phyloP scores from a whole-genome alignment of 2,113 vertebrate species.

The Actenoides hombroni region DNA sequence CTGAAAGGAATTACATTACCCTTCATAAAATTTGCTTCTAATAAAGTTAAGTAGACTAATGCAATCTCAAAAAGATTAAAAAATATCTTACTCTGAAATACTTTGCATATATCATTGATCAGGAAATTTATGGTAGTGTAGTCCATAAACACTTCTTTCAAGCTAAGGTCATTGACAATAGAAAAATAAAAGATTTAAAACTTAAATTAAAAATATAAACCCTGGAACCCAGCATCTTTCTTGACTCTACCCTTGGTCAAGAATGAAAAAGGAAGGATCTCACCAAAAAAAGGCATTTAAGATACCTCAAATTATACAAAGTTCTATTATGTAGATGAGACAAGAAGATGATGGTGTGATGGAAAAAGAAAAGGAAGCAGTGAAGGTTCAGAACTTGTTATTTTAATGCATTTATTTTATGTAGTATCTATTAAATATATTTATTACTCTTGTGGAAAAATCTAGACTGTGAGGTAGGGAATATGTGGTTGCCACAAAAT shows the following conservation, averaged over 20 bases:
- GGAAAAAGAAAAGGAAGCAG: neutral
- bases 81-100: slow-evolving; percentile 5
- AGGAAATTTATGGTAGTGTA: slow-evolving; percentile 20
- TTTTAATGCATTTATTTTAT: neutral
- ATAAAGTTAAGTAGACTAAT: slow-evolving; percentile 16
- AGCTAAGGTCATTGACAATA: neutral
- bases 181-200: neutral
- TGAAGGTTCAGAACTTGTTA: neutral
- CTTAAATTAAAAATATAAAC: neutral
- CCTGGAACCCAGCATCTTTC: neutral
- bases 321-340: neutral
- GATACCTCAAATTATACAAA: neutral
- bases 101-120: neutral
- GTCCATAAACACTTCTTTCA: neutral
- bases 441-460: neutral
- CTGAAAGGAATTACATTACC: slow-evolving; percentile 33
- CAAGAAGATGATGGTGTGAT: neutral
- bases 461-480: neutral
- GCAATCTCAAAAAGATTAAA: neutral
- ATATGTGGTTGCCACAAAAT: neutral
- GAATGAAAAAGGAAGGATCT: neutral
- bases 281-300: neutral
- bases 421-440: neutral
- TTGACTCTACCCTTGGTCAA: neutral
- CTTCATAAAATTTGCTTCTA: slow-evolving; percentile 26